Conservation (phyloP, 1,140 invertebrate genomes). For the Calliopsis andreniformis region DNA sequence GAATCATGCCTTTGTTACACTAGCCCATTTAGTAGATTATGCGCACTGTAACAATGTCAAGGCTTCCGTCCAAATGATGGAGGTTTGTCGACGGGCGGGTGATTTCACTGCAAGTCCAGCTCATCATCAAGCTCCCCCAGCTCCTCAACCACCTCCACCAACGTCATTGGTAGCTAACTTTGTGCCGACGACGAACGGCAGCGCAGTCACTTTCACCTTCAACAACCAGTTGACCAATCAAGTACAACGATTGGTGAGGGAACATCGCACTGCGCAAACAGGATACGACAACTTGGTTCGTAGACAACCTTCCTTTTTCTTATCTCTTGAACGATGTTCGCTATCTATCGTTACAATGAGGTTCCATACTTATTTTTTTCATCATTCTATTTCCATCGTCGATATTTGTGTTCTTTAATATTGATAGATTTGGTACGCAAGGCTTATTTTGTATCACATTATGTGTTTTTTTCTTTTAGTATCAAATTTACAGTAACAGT, state of each 20-base stretch:
- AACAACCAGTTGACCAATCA: conserved; percentile 91
- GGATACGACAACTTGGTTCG: conserved; percentile 86
- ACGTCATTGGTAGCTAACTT: conserved; percentile 85
- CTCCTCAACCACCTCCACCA: conserved; percentile 84
- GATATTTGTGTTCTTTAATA: not conserved
- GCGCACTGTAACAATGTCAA: conserved; percentile 98
- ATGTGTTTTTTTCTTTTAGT: conserved; percentile 83
- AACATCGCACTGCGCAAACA: conserved; percentile 82
- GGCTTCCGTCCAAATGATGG: conserved; percentile 98
- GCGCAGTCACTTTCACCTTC: conserved; percentile 92
- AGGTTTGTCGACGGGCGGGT: conserved; percentile 89
- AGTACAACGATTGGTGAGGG: conserved; percentile 86
- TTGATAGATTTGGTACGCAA: no score
- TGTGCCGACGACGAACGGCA: conserved; percentile 89
- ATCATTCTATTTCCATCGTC: not conserved
- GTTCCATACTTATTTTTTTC: not conserved
- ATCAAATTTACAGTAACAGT: conserved; percentile 92
- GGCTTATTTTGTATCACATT: not conserved
- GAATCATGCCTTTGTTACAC: conserved; percentile 96
- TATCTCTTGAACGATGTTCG: not conserved
- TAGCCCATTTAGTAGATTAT: conserved; percentile 97
- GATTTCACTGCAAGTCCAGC: conserved; percentile 83
- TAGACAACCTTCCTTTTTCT: not conserved
- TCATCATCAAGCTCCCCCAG: conserved; percentile 82
- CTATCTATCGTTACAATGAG: not conserved